Conservation (phyloP, 2,888 invertebrate species). For the Dicyrtoma fusca region DNA sequence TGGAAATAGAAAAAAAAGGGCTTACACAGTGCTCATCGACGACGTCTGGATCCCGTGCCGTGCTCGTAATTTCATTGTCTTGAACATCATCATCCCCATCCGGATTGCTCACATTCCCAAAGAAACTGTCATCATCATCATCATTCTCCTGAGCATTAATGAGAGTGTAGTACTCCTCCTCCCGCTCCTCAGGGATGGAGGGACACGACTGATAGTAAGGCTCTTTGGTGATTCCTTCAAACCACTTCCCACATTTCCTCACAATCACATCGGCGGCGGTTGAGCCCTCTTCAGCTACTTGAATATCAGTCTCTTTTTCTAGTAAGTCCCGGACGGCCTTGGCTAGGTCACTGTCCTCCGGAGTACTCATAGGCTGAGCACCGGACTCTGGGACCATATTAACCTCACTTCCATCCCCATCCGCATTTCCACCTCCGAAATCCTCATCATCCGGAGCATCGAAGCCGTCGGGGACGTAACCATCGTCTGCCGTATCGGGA, state of each 20-base stretch:
- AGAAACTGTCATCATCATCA: constrained; percentile 44
- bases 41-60: constrained; percentile 35
- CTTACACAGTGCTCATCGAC: constrained; percentile 56
- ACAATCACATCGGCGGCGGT: not conserved
- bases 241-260: constrained; percentile 50
- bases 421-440: not conserved
- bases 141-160: constrained; percentile 27
- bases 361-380: constrained; percentile 33
- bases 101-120: constrained; percentile 47
- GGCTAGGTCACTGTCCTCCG: constrained; percentile 37
- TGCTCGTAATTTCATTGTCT: constrained; percentile 46
- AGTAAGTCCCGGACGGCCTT: constrained; percentile 21
- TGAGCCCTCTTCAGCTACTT: not conserved
- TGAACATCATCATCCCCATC: constrained; percentile 41
- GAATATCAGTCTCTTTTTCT: not conserved
- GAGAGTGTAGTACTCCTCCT: constrained; percentile 31
- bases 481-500: not conserved
- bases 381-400: constrained; percentile 10
- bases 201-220: constrained; percentile 13
- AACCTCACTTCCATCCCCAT: constrained; percentile 30
- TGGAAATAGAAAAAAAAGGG: constrained; percentile 5
- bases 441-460: not conserved
- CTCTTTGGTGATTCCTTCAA: constrained; percentile 37
- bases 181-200: constrained; percentile 28
- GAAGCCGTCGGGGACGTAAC: not conserved